phyloP scores from a whole-genome alignment of 2,113 vertebrate species.

The Capricornis sumatraensis region DNA sequence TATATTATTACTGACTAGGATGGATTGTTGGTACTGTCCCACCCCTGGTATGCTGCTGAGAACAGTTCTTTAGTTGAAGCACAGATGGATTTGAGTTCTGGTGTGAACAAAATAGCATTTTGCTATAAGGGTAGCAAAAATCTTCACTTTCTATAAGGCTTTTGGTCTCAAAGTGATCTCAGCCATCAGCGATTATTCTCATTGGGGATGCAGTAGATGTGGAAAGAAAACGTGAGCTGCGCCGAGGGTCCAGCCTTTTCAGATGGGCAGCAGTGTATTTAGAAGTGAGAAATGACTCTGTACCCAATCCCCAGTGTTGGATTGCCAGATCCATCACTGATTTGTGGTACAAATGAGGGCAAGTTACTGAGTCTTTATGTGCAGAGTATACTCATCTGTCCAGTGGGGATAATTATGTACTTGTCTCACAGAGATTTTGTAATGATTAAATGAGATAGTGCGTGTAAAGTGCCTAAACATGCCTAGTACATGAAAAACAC shows the following conservation, averaged over 20 bases:
- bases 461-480: neutral
- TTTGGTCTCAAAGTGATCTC: neutral
- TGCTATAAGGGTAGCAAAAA: neutral
- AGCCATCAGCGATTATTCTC: neutral
- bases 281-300: neutral
- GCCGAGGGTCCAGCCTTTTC: neutral
- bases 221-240: neutral
- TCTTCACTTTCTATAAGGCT: neutral
- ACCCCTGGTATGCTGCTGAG: neutral
- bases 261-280: neutral
- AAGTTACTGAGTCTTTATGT: neutral
- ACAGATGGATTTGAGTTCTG: neutral
- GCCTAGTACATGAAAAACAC: neutral
- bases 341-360: neutral
- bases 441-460: neutral
- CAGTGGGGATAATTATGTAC: neutral
- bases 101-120: neutral
- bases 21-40: fast-evolving
- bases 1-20: neutral
- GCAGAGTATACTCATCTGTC: neutral
- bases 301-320: neutral
- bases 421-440: neutral
- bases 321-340: neutral
- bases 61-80: neutral
- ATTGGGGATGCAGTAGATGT: neutral